Conservation (phyloP, 2,113 vertebrate genomes). For the Lepisosteus osseus region DNA sequence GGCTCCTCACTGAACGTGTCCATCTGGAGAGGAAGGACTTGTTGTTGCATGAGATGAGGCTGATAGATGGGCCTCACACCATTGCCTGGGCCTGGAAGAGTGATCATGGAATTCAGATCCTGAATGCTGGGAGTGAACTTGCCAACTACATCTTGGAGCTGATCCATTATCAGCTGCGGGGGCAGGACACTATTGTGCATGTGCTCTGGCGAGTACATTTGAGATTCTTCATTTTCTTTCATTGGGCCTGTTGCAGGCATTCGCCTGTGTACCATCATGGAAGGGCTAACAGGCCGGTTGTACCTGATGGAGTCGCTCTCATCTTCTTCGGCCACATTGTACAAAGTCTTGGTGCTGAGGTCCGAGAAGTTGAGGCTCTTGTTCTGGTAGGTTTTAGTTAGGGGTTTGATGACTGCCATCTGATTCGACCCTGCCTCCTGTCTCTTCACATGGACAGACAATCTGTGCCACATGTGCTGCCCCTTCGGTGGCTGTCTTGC, state of each 20-base stretch:
- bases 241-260: constrained; percentile 46
- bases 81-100: constrained; percentile 45
- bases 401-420: constrained; percentile 98
- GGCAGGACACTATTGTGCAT: constrained; percentile 56
- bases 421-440: constrained; percentile 94
- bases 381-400: constrained; percentile 92
- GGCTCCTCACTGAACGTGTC: constrained; percentile 65
- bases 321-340: constrained; percentile 80
- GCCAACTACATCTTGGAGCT: constrained; percentile 71
- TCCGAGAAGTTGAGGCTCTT: constrained; percentile 81
- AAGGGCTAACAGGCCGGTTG: constrained; percentile 65
- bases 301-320: constrained; percentile 60
- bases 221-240: constrained; percentile 53
- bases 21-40: constrained; percentile 61
- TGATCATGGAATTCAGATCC: constrained; percentile 62
- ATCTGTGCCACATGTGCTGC: constrained; percentile 95
- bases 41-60: constrained; percentile 48
- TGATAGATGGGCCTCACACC: constrained; percentile 51
- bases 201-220: constrained; percentile 66
- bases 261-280: constrained; percentile 71
- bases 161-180: constrained; percentile 65
- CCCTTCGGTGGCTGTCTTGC: constrained; percentile 91
- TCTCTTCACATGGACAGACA: constrained; percentile 98
- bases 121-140: constrained; percentile 69
- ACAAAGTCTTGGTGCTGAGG: constrained; percentile 77